Evolutionary conservation across 2,113 vertebrate species (phyloP).

Genomic region (Percina caprodes): DNA sequence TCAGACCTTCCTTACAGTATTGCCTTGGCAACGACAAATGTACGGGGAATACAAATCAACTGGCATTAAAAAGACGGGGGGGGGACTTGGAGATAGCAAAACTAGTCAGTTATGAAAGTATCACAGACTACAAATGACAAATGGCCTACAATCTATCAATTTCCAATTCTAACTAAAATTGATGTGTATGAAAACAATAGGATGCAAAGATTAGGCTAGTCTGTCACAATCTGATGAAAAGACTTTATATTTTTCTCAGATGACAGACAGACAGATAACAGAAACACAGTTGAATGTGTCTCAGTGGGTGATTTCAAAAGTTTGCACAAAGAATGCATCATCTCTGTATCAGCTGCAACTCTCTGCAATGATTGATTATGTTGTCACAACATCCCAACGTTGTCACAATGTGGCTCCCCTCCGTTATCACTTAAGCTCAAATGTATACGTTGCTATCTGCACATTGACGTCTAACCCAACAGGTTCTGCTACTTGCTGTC

Average conservation of each 20-base stretch:
- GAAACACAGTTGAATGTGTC: conserved; percentile 24
- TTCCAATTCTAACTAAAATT: conserved; percentile 47
- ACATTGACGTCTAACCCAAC: conserved; percentile 26
- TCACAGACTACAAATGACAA: conserved; percentile 62
- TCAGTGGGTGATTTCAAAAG: conserved; percentile 42
- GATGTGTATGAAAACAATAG: conserved; percentile 39
- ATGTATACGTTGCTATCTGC: conserved; percentile 56
- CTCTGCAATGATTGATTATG: conserved; percentile 54
- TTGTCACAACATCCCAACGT: conserved; percentile 28
- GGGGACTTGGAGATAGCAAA: conserved; percentile 39
- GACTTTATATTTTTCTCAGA: not conserved
- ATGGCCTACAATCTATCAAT: conserved; percentile 53
- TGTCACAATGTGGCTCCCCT: conserved; percentile 44
- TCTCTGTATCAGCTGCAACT: conserved; percentile 24
- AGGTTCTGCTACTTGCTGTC: conserved; percentile 30
- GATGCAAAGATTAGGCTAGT: conserved; percentile 55
- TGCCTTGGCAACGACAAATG: conserved; percentile 46
- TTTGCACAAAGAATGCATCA: conserved; percentile 42
- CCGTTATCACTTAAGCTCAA: conserved; percentile 51
- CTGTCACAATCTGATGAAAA: conserved; percentile 49
- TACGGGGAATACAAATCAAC: conserved; percentile 62
- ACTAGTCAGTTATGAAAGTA: conserved; percentile 50
- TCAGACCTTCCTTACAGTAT: conserved; percentile 42
- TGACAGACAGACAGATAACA: conserved; percentile 49
- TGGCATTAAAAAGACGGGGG: conserved; percentile 38